phyloP scores from a whole-genome alignment of 2,797 vertebrate species.

The Petrocephalus schoutedeni region DNA sequence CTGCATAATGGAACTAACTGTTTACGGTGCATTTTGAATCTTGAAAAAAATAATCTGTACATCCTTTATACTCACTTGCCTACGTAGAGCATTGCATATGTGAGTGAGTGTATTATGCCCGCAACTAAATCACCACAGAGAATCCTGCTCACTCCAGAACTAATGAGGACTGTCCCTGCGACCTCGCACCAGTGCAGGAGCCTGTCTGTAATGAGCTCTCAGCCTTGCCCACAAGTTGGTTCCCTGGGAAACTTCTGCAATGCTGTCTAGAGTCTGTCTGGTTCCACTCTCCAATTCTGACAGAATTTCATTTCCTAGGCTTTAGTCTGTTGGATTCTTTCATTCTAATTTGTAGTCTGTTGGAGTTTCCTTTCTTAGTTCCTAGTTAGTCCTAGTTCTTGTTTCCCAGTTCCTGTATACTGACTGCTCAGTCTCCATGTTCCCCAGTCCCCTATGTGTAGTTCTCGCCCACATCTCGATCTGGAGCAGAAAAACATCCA shows the following conservation, averaged over 20 bases:
- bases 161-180: background rate
- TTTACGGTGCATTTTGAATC: background rate
- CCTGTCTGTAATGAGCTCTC: background rate
- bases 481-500: background rate
- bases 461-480: background rate
- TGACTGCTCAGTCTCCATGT: background rate
- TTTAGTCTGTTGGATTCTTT: background rate
- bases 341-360: background rate
- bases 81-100: background rate
- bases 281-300: background rate
- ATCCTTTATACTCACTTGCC: background rate
- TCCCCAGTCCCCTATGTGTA: background rate
- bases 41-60: background rate
- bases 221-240: background rate
- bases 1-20: background rate
- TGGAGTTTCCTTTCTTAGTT: background rate
- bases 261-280: background rate
- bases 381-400: background rate
- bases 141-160: background rate
- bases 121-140: background rate
- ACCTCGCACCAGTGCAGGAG: background rate
- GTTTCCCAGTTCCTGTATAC: background rate
- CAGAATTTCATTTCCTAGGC: background rate
- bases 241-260: background rate
- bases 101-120: background rate